A percentile compares a stretch with the other conserved stretches of the same genome.
Conservation (phyloP, 2,888 invertebrate genomes). For the Drosophila neutralis region DNA sequence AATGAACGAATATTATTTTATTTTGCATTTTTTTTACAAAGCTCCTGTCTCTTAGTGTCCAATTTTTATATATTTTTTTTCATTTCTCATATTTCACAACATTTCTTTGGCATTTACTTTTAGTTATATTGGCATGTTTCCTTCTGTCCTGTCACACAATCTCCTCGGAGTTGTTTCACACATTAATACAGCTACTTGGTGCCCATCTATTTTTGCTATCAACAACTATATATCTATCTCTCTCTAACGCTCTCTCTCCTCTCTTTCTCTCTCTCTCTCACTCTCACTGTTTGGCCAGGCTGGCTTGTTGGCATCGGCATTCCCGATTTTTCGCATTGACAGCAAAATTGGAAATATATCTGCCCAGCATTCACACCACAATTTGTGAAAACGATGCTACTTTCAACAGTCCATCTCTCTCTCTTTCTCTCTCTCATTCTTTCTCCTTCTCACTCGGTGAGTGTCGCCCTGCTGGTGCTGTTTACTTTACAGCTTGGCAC, state of each 20-base stretch:
- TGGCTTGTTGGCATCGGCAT: constrained; percentile 42
- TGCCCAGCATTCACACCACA: constrained; percentile 68
- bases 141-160: constrained; percentile 10
- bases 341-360: constrained; percentile 81
- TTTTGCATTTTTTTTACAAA: not conserved
- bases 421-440: not conserved
- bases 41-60: too few species aligned
- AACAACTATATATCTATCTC: constrained; percentile 33
- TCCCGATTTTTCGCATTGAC: constrained; percentile 74
- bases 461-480: constrained; percentile 49
- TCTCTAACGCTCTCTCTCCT: not conserved
- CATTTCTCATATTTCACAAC: not conserved
- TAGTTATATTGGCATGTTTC: not conserved
- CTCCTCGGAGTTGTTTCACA: constrained; percentile 47
- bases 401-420: constrained; percentile 45
- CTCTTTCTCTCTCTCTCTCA: not conserved
- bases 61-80: not conserved
- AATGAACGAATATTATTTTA: not conserved
- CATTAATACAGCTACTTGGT: constrained; percentile 63
- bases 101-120: not conserved
- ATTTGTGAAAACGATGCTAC: constrained; percentile 38
- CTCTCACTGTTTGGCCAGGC: not conserved
- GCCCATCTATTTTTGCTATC: constrained; percentile 50
- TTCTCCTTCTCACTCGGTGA: constrained; percentile 1
- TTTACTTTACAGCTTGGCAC: constrained; percentile 66